Conservation (phyloP, 2,888 invertebrate genomes). For the Microchrysa polita region DNA sequence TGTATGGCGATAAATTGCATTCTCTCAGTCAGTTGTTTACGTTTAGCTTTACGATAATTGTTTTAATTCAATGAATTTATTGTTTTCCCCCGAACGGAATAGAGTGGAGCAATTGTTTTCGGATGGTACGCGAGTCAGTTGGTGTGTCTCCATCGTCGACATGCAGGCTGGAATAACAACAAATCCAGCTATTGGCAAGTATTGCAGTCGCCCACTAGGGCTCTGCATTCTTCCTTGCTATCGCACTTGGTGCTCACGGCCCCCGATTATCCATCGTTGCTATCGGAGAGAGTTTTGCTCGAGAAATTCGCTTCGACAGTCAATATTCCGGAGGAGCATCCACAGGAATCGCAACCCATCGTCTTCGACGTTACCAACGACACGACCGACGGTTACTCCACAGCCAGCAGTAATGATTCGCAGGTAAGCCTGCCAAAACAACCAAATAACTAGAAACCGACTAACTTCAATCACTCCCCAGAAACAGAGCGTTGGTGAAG, state of each 20-base stretch:
- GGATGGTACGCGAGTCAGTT: constrained; percentile 73
- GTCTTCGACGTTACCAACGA: constrained; percentile 48
- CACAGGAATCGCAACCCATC: not conserved
- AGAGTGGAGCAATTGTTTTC: constrained; percentile 71
- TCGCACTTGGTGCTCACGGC: constrained; percentile 46
- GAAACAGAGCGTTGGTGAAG: constrained; percentile 51
- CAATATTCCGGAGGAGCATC: not conserved
- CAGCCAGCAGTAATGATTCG: constrained; percentile 12
- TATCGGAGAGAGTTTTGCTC: constrained; percentile 36
- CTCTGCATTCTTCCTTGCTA: constrained; percentile 49
- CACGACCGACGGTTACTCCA: not conserved
- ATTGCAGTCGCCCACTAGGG: constrained; percentile 49
- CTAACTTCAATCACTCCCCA: not conserved
- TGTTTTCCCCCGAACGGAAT: constrained; percentile 51
- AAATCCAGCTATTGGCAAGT: constrained; percentile 48
- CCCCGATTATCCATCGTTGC: constrained; percentile 45
- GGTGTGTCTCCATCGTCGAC: constrained; percentile 60
- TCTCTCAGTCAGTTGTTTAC: constrained; percentile 23
- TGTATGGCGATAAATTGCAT: not conserved
- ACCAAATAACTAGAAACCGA: not conserved
- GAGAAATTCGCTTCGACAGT: constrained; percentile 37
- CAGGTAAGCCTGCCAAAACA: constrained; percentile 11
- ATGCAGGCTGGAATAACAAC: constrained; percentile 44
- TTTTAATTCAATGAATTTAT: not conserved
- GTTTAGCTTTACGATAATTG: not conserved